Percentiles rank a stretch among this genome's conserved stretches.
Evolutionary conservation across 2,797 vertebrate species (phyloP).

Genomic region (Discoglossus pictus): DNA sequence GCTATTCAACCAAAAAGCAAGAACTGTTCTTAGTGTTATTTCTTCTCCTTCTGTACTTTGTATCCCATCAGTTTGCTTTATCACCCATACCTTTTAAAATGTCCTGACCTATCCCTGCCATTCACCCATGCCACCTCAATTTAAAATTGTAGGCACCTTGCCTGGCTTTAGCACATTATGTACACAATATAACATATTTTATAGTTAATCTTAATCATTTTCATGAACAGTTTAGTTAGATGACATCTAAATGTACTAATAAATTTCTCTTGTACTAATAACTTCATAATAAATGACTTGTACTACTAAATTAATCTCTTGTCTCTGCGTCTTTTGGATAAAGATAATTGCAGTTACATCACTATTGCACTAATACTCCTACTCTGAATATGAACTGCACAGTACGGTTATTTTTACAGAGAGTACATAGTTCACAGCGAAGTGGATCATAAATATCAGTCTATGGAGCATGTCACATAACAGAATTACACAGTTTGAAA

Average conservation of each 20-base stretch:
- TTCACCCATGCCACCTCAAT: conserved; percentile 4
- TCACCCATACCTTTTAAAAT: background rate
- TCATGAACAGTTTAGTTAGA: background rate
- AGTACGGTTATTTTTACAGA: too few relatives aligned
- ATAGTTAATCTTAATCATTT: background rate
- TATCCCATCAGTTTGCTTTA: background rate
- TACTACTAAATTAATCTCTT: conserved; percentile 1
- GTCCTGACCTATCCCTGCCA: background rate
- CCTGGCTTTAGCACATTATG: background rate
- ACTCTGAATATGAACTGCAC: too few relatives aligned
- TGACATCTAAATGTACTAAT: background rate
- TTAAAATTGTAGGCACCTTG: background rate
- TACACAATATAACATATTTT: conserved; percentile 11
- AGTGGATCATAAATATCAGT: too few relatives aligned
- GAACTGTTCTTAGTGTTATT: too few relatives aligned
- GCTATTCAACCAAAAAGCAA: too few relatives aligned
- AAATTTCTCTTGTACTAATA: background rate
- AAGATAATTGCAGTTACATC: background rate
- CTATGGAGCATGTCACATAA: too few relatives aligned
- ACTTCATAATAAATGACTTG: conserved; percentile 8
- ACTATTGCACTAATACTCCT: background rate
- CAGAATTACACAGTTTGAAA: too few relatives aligned
- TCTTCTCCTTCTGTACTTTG: too few relatives aligned
- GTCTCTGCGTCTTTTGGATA: background rate
- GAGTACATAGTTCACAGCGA: too few relatives aligned